Evolutionary conservation across 2,797 vertebrate species (phyloP), one percentile per base, ranked within the genome.

Genomic region (Catamblyrhynchus diadema): DNA sequence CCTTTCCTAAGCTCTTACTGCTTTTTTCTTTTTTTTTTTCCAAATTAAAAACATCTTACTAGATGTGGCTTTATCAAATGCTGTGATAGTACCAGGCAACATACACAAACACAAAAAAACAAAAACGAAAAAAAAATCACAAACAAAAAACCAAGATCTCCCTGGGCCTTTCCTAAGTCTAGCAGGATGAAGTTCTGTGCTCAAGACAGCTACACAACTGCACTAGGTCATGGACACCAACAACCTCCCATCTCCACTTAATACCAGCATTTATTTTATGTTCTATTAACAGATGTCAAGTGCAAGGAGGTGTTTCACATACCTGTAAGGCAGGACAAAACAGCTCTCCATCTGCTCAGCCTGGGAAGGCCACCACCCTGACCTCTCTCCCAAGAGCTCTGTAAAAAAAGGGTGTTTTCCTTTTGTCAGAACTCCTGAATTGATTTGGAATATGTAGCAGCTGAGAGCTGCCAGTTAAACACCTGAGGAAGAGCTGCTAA

Each of bases 151-250:
- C 4, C 4, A 51, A 33, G 41, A 8, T 4, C 37, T 90, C 9
- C 10, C 9, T 37, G 3, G 23, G n/a, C 14, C 10, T 77, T 73
- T 39, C 32, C 32, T 45, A 57, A 61, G 57, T 14, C 19, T 65
- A 44, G 22, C 1, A 2, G 10, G 14, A 20, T 32, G 1, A 45
- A 41, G 1, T 4, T 71, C 18, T 57, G 8, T 28, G 5, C 32
- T 69, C 42, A 64, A 48, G 11, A 27, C 14, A 44, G 14, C 48
- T 60, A 22, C 21, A 53, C 10, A 61, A 22, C 18, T 7, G 8
- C 57, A 28, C 42, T 13, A 66, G 9, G 7, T n/a, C 32, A 73
- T 42, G 14, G 37, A 44, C 33, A 77, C 17, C 44, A 91, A 19
- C 8, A 30, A 24, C 8, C 2, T 8, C 4, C 8, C 13, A 7